Conservation (phyloP, 2,113 vertebrate genomes). For the Hippocampus comes region DNA sequence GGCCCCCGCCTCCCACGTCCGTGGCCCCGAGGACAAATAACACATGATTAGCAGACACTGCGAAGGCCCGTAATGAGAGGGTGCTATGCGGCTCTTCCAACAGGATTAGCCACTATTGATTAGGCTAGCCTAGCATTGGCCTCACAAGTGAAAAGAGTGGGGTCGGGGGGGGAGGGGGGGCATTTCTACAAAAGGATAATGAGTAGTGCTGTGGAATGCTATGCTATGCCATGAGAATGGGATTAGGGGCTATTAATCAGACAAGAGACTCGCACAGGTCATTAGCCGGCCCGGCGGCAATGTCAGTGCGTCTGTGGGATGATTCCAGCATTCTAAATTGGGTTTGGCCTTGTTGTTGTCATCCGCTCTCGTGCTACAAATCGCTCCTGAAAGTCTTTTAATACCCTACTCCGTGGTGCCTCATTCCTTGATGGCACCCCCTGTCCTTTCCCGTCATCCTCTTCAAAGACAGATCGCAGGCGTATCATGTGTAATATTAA, state of each 20-base stretch:
- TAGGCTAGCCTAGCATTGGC: conserved; percentile 65
- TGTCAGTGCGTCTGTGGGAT: conserved; percentile 31
- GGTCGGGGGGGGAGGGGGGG: conserved; percentile 64
- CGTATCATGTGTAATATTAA: neutral
- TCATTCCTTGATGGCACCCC: conserved; percentile 24
- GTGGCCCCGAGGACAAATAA: conserved; percentile 64
- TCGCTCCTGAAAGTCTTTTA: conserved; percentile 24
- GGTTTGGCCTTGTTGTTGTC: conserved; percentile 32
- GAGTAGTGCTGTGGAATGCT: conserved; percentile 51
- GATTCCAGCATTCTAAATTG: conserved; percentile 46
- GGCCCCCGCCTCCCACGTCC: conserved; percentile 19
- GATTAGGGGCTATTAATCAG: conserved; percentile 72
- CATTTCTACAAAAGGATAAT: conserved; percentile 70
- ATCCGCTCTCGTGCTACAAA: conserved; percentile 3
- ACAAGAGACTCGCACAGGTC: conserved; percentile 49
- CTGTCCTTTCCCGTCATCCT: conserved; percentile 13
- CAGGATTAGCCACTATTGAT: conserved; percentile 71
- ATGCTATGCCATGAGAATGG: conserved; percentile 59
- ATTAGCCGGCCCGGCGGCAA: conserved; percentile 50
- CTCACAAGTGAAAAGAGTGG: conserved; percentile 44
- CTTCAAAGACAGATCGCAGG: conserved; percentile 5
- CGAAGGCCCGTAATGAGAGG: conserved; percentile 67
- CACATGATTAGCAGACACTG: conserved; percentile 68
- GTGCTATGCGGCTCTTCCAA: conserved; percentile 52
- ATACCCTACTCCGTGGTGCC: neutral